Percentiles rank a stretch among this genome's conserved stretches.
phyloP scores from a whole-genome alignment of 2,797 vertebrate species.

The Pseudomugil tenellus region DNA sequence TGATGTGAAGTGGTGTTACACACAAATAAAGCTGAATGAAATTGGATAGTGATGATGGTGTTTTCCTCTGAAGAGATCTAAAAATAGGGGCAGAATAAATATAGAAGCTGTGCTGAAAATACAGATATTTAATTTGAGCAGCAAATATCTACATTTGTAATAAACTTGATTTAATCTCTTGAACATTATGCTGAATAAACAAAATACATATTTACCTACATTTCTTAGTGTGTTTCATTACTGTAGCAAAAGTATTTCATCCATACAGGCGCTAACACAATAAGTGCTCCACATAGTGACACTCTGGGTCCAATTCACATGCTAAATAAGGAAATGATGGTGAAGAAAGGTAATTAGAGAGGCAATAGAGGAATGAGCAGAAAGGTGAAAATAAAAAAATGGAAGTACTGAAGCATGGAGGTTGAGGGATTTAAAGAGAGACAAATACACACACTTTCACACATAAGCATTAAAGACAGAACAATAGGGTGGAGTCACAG shows the following conservation, averaged over 20 bases:
- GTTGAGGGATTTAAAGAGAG: conserved; percentile 44
- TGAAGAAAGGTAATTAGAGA: conserved; percentile 62
- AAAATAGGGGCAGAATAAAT: neutral
- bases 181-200: neutral
- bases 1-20: too few species aligned
- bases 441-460: conserved; percentile 5
- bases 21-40: too few species aligned
- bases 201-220: conserved; percentile 1
- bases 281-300: conserved; percentile 42
- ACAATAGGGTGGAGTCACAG: conserved; percentile 39
- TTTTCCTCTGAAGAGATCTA: neutral
- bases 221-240: conserved; percentile 45
- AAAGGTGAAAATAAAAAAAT: conserved; percentile 54
- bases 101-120: neutral
- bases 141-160: neutral
- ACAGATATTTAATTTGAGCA: neutral
- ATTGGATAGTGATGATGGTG: too few species aligned
- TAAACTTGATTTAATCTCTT: neutral
- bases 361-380: conserved; percentile 32
- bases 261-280: conserved; percentile 42
- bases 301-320: conserved; percentile 55
- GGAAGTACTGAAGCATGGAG: conserved; percentile 44
- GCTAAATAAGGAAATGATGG: conserved; percentile 61
- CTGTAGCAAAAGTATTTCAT: conserved; percentile 29
- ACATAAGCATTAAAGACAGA: conserved; percentile 9